Evolutionary conservation across 2,888 invertebrate species (phyloP).

Genomic region (Thelaira solivaga): DNA sequence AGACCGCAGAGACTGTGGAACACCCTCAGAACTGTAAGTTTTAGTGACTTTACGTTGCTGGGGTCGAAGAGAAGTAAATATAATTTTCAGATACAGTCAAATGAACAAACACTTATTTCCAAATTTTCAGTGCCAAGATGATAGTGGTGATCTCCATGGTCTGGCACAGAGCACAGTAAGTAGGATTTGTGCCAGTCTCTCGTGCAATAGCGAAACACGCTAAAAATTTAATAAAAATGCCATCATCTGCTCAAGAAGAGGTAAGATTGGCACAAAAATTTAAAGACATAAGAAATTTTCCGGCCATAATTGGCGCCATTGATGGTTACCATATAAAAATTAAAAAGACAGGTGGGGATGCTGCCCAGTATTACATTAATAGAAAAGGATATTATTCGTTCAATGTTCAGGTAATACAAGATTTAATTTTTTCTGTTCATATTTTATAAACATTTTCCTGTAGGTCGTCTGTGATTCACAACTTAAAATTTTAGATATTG

Average conservation of each 20-base stretch:
- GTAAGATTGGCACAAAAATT: not conserved
- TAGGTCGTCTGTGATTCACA: no score
- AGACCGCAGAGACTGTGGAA: not conserved
- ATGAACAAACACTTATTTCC: not conserved
- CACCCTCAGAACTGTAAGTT: slow-evolving; percentile 1
- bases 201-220: not conserved
- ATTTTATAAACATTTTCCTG: no score
- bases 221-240: not conserved
- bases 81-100: not conserved
- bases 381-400: not conserved
- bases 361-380: not conserved
- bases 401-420: not conserved
- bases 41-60: slow-evolving; percentile 18
- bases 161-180: slow-evolving; percentile 22
- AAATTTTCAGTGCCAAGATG: slow-evolving; percentile 14
- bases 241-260: slow-evolving; percentile 18
- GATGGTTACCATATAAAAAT: not conserved
- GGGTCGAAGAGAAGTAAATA: not conserved
- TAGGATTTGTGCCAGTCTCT: slow-evolving; percentile 32
- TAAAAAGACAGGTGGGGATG: not conserved
- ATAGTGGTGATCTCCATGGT: slow-evolving; percentile 27
- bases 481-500: no score
- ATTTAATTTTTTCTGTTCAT: no score
- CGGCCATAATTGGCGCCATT: slow-evolving; percentile 6
- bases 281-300: not conserved